phyloP scores from a whole-genome alignment of 2,113 vertebrate species.

The Cettia cetti region DNA sequence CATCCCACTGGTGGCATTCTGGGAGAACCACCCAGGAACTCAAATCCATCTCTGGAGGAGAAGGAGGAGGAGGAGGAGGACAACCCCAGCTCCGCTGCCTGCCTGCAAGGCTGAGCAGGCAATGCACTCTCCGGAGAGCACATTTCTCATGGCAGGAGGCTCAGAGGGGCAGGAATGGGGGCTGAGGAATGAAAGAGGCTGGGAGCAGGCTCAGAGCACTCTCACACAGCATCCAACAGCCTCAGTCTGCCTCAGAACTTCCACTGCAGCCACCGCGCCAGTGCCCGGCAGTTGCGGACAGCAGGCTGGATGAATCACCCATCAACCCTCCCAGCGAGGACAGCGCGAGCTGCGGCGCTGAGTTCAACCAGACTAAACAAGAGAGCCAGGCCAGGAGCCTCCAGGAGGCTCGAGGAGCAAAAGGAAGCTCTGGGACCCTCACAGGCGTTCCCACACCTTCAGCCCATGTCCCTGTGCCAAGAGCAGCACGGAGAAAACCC shows the following conservation, averaged over 20 bases:
- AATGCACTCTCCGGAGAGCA: background rate
- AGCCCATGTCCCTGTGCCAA: background rate
- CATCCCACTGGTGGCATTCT: background rate
- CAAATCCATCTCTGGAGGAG: background rate
- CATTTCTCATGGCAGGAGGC: background rate
- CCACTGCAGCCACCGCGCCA: background rate
- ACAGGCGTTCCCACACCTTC: background rate
- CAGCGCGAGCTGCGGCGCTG: background rate
- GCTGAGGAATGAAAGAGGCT: background rate
- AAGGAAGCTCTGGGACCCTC: background rate
- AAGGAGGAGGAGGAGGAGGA: background rate
- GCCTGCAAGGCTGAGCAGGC: background rate
- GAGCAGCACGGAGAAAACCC: background rate
- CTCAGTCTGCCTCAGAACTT: conserved; percentile 8
- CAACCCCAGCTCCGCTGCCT: background rate
- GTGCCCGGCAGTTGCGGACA: background rate
- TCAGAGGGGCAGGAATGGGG: background rate
- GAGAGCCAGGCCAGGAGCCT: background rate
- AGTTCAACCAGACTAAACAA: conserved; percentile 41
- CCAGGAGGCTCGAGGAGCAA: background rate
- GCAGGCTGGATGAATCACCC: background rate
- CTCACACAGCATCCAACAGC: background rate
- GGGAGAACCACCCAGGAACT: background rate
- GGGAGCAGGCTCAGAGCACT: background rate
- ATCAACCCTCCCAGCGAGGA: background rate